Percentiles rank a stretch among this genome's conserved stretches.
These are phyloP conservation scores for Anthophora plumipes DNA, from an alignment of 2,888 invertebrate genomes.

Conservation along the genomic window DNA sequence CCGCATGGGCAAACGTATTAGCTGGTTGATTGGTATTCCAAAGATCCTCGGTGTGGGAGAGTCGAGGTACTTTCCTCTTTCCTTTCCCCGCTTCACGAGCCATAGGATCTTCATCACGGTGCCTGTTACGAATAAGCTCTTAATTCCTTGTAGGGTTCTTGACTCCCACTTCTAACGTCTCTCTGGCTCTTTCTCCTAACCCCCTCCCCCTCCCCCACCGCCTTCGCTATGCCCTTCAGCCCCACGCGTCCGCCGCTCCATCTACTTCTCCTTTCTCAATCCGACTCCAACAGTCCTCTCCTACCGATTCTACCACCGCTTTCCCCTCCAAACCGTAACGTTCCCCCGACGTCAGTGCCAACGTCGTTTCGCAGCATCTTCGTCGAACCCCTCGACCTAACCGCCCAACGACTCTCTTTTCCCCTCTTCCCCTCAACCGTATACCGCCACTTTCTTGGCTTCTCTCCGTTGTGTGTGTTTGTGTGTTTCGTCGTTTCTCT, in stretches of 20 bases:
- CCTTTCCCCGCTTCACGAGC: slow-evolving; percentile 62
- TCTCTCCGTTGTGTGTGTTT: slow-evolving; percentile 57
- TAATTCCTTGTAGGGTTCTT: slow-evolving; percentile 82
- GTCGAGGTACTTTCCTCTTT: slow-evolving; percentile 58
- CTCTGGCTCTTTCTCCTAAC: slow-evolving; percentile 56
- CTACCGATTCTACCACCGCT: slow-evolving; percentile 66
- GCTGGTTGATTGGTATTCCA: slow-evolving; percentile 75
- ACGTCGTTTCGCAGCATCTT: slow-evolving; percentile 57
- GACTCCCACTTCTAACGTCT: slow-evolving; percentile 75
- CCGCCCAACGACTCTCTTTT: slow-evolving; percentile 63
- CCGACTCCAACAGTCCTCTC: slow-evolving; percentile 64
- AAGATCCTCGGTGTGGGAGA: slow-evolving; percentile 72
- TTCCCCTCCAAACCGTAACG: slow-evolving; percentile 21
- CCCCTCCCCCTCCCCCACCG: slow-evolving; percentile 52
- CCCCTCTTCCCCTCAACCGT: slow-evolving; percentile 44
- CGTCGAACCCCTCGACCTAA: slow-evolving; percentile 59
- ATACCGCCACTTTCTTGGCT: slow-evolving; percentile 72
- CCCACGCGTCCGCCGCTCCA: slow-evolving; percentile 23
- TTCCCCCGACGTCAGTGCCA: slow-evolving; percentile 50
- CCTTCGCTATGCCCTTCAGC: slow-evolving; percentile 17
- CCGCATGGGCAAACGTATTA: slow-evolving; percentile 79
- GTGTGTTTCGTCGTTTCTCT: slow-evolving; percentile 32
- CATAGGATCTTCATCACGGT: slow-evolving; percentile 81
- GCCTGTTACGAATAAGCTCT: slow-evolving; percentile 83
- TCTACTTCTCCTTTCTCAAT: slow-evolving; percentile 57